A percentile compares a stretch with the other conserved stretches of the same genome.
Conservation (phyloP, 1,140 invertebrate genomes). For the Drosophila watanabei region DNA sequence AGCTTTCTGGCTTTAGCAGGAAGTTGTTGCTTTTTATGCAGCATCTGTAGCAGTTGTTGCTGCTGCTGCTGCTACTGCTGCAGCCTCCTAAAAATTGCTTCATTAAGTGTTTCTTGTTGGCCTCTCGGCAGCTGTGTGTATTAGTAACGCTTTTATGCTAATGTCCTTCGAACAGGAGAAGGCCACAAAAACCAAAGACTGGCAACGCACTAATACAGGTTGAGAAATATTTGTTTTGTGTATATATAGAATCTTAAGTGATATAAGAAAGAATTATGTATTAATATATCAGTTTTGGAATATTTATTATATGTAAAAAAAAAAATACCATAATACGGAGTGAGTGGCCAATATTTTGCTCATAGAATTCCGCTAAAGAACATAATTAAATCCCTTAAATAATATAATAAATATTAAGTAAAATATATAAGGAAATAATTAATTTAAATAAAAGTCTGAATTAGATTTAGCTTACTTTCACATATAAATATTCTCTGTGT, state of each 20-base stretch:
- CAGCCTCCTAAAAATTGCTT: conserved; percentile 77
- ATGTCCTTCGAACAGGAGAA: conserved; percentile 69
- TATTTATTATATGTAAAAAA: not conserved
- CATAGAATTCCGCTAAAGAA: not conserved
- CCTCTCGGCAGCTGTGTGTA: conserved; percentile 66
- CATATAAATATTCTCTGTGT: not conserved
- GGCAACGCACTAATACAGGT: conserved; percentile 11
- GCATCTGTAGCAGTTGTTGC: conserved; percentile 48
- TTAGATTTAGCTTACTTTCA: not conserved
- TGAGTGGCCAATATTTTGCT: not conserved
- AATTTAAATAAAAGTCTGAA: not conserved
- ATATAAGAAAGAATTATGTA: not conserved
- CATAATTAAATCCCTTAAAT: not conserved
- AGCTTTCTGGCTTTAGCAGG: conserved; percentile 72
- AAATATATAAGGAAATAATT: not conserved
- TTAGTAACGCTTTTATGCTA: conserved; percentile 82
- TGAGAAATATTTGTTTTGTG: conserved; percentile 4
- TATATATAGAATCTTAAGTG: not conserved
- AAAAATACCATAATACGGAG: not conserved
- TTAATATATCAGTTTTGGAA: not conserved
- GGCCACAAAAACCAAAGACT: conserved; percentile 9
- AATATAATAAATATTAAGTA: not conserved
- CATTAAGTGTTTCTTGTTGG: conserved; percentile 83
- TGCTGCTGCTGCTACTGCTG: conserved; percentile 20
- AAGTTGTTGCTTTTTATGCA: conserved; percentile 80